phyloP scores from a whole-genome alignment of 1,140 invertebrate genomes.

The Paracyclopina nana region DNA sequence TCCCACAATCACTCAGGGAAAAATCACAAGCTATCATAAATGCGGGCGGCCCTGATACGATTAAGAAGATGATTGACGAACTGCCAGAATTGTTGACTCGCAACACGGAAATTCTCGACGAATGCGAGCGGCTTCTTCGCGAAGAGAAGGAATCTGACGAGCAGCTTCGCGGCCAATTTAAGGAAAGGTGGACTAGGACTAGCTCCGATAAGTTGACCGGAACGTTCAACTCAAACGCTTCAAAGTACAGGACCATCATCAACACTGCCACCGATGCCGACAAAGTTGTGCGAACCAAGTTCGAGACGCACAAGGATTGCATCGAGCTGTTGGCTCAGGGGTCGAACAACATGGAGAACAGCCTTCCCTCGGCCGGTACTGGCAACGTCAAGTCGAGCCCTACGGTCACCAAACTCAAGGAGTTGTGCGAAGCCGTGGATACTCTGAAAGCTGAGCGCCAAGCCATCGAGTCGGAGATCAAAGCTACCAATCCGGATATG shows the following conservation, averaged over 20 bases:
- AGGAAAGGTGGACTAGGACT: conserved; percentile 60
- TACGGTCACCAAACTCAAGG: conserved; percentile 34
- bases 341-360: conserved; percentile 38
- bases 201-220: conserved; percentile 69
- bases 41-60: conserved; percentile 39
- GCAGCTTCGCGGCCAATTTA: conserved; percentile 68
- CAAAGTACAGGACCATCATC: conserved; percentile 54
- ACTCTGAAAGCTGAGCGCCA: conserved; percentile 71
- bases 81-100: conserved; percentile 70
- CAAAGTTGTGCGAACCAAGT: conserved; percentile 61
- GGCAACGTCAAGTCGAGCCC: not conserved
- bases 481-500: conserved; percentile 61
- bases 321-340: conserved; percentile 58
- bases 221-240: conserved; percentile 59
- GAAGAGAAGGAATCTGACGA: conserved; percentile 82
- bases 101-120: conserved; percentile 87
- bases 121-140: conserved; percentile 64
- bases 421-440: conserved; percentile 69
- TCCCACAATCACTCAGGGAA: conserved; percentile 71
- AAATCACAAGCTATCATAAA: conserved; percentile 52
- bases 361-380: conserved; percentile 25
- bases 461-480: conserved; percentile 64
- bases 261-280: conserved; percentile 20
- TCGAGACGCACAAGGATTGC: conserved; percentile 48
- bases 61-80: conserved; percentile 45